Evolutionary conservation across 1,140 invertebrate genomes (phyloP).

Genomic region (Cherax destructor): DNA sequence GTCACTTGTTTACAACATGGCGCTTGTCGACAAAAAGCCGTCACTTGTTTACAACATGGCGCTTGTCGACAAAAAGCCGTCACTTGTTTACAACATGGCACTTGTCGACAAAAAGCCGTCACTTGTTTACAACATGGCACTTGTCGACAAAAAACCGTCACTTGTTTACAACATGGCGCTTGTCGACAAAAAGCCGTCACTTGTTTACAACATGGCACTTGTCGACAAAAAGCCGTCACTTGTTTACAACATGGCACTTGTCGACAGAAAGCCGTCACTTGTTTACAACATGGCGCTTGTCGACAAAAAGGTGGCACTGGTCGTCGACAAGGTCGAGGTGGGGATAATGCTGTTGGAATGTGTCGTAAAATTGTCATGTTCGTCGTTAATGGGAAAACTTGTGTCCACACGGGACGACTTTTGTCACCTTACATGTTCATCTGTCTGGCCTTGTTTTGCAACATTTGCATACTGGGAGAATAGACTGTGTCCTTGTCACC

Average conservation of each 20-base stretch:
- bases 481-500: neutral
- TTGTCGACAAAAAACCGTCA: neutral
- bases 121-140: too few relatives aligned
- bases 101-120: neutral
- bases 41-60: neutral
- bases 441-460: neutral
- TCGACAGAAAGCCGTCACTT: neutral
- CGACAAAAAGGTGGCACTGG: neutral
- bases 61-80: neutral
- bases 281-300: too few relatives aligned
- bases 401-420: neutral
- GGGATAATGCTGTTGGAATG: neutral
- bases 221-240: neutral
- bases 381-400: neutral
- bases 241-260: neutral
- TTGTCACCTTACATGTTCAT: slow-evolving; percentile 9
- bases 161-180: neutral
- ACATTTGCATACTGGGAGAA: neutral
- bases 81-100: neutral
- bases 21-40: neutral
- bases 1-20: too few relatives aligned
- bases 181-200: neutral
- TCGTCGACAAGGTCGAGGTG: neutral
- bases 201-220: neutral
- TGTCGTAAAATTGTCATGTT: neutral